phyloP scores from a whole-genome alignment of 2,888 invertebrate species.

The Liopterus haemorrhoidalis region DNA sequence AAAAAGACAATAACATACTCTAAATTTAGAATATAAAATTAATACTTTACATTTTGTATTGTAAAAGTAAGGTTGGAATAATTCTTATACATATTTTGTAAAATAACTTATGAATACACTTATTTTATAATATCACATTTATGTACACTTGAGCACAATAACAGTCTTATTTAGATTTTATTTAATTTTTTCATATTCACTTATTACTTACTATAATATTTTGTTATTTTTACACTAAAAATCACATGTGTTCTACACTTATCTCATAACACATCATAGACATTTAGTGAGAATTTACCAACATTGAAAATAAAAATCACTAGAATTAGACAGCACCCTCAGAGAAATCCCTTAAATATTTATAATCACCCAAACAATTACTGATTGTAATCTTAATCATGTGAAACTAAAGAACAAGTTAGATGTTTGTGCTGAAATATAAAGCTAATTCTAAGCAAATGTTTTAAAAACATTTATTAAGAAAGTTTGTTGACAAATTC shows the following conservation, averaged over 20 bases:
- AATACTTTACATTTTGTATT: constrained; percentile 14
- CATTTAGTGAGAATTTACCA: too few relatives aligned
- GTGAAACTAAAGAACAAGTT: too few relatives aligned
- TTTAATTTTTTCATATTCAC: constrained; percentile 9
- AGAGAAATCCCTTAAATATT: too few relatives aligned
- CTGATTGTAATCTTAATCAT: too few relatives aligned
- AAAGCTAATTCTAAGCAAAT: too few relatives aligned
- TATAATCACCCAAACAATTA: too few relatives aligned
- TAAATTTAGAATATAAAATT: constrained; percentile 17
- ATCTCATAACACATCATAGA: too few relatives aligned
- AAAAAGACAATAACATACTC: constrained; percentile 3
- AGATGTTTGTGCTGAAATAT: too few relatives aligned
- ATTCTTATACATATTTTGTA: constrained; percentile 16
- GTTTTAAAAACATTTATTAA: too few relatives aligned
- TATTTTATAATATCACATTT: background rate
- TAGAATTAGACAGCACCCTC: too few relatives aligned
- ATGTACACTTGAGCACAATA: background rate
- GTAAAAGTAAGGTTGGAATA: constrained; percentile 7
- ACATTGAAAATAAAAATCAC: too few relatives aligned
- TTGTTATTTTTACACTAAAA: constrained; percentile 13
- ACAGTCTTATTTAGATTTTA: background rate
- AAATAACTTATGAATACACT: constrained; percentile 5
- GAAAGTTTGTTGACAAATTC: too few relatives aligned
- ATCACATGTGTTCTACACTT: constrained; percentile 21
- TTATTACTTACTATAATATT: constrained; percentile 18